These are phyloP conservation scores for Muscicapa comitata DNA, from an alignment of 2,797 vertebrate species.

Conservation along the genomic window DNA sequence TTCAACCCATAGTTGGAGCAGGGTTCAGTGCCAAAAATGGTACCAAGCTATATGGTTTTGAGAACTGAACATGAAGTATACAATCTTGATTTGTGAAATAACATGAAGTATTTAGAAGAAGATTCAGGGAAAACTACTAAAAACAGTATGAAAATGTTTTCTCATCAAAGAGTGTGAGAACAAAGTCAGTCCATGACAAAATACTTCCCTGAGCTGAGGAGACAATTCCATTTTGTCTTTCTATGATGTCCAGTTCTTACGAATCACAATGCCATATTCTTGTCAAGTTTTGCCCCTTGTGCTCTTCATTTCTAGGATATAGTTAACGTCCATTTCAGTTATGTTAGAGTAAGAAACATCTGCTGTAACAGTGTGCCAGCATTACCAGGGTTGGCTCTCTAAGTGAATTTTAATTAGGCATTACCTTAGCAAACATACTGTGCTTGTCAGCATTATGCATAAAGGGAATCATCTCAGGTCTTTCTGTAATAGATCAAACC, in stretches of 20 bases:
- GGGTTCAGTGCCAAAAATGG: neutral
- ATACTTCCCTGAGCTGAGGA: neutral
- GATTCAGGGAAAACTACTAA: neutral
- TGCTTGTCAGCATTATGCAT: neutral
- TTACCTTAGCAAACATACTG: neutral
- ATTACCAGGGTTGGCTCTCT: neutral
- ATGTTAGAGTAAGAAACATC: constrained; percentile 1
- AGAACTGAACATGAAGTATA: neutral
- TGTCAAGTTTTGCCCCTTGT: neutral
- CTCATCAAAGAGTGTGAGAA: neutral
- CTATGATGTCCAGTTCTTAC: neutral
- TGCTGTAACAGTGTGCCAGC: neutral
- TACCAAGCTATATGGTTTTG: neutral
- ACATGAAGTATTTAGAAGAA: neutral
- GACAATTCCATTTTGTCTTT: neutral
- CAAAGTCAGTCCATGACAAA: neutral
- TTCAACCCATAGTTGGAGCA: neutral
- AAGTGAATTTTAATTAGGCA: neutral
- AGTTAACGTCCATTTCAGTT: neutral
- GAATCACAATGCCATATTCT: neutral
- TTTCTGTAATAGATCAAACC: neutral
- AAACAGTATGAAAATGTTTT: neutral
- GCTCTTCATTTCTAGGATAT: neutral
- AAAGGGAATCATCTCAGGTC: neutral
- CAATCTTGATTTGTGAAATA: neutral